Base-by-base conservation (phyloP, 1,140 invertebrate genomes). In the Adoxophyes honmai region DNA sequence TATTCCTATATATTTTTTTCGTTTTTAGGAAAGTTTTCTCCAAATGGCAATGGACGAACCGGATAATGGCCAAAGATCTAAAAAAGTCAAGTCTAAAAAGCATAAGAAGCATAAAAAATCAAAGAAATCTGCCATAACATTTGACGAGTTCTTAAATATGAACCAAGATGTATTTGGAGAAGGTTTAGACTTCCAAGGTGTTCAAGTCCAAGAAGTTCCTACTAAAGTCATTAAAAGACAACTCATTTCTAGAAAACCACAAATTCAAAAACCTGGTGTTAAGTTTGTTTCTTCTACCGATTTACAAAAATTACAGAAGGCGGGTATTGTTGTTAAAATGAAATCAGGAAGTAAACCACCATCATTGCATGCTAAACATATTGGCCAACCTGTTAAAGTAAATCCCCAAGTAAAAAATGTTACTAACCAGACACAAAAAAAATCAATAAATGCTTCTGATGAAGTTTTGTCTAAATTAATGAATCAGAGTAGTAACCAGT, bases 81-180 rank as follows among this genome's bases (percentile, higher is more conserved):
- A 64, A n/a, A 80, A 75, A 70, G 56, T 63, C n/a, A 88, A 80
- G 57, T 55, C 64, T 38, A 84, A 84, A 59, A 88, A 88, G 64
- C 82, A 85, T 56, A 86, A 86, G 57, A 88, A 88, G 62, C 85
- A 86, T 55, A 88, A 88, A 59, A 88, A 86, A 64, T 81, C 79
- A 0, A 88, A 88, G 57, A 88, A 86, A 56, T 55, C 75, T 21
- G 69, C 87, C 10, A 89, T 90, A 34, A 87, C 86, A 6, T 68
- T 90, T 4, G 79, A 88, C 65, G 79, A 90, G 53, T 90, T 90
- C 56, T 61, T 90, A 34, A 86, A 84, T 64, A 90, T 89, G 87
- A 87, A 90, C 57, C 83, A 82, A 66, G 87, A 89, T 66, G 80
- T 90, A 4, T 89, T 90, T 75, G 81, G 85, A 15, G 83, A 88